Base-by-base conservation (phyloP, 2,888 invertebrate genomes). In the Corbicula japonica region DNA sequence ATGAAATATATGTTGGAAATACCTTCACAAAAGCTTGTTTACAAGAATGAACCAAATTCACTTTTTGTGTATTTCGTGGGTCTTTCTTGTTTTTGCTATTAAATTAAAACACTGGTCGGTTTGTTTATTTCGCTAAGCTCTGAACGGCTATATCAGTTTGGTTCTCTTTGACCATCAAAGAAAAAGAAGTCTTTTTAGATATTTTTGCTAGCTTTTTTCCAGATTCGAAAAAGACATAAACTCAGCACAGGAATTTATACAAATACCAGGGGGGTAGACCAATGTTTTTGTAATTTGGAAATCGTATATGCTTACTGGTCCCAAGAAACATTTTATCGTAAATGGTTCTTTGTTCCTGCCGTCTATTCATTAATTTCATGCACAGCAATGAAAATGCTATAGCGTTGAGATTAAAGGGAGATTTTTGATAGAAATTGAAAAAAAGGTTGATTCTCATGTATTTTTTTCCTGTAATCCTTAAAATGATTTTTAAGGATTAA, bases 261-360 rank as follows among this genome's bases (percentile, higher is more conserved):
- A 66, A 50, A 66, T 66, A 34, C 66, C 66, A 66, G 66, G 66
- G 65, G 56, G 66, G 66, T 41, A 58, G 58, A 66, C 52, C 50
- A 66, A 66, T 66, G 66, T 54, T 66, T 66, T 66, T 66, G 54
- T 44, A 66, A 54, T 66, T 66, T 66, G 66, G 52, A 58, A n/a
- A 58, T 58, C 35, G 35, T 58, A 58, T 58, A 58, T 21, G 58
- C 38, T 34, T 35, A 35, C 58, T 23, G 23, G 38, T 35, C 35
- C n/a, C 28, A 38, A 15, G 30, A 34, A 58, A 35, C 21, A 58
- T n/a, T 38, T 38, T 38, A 38, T 38, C 41, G 41, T 8, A 12
- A 38, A 38, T 38, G 18, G 41, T 38, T 38, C 41, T 12, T 8
- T 38, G 8, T 38, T 38, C 41, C 41, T 15, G 8, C 15, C 41